A percentile compares a stretch with the other conserved stretches of the same genome.
Evolutionary conservation across 2,797 vertebrate species (phyloP).

Genomic region (Scolopax bukidnonensis): DNA sequence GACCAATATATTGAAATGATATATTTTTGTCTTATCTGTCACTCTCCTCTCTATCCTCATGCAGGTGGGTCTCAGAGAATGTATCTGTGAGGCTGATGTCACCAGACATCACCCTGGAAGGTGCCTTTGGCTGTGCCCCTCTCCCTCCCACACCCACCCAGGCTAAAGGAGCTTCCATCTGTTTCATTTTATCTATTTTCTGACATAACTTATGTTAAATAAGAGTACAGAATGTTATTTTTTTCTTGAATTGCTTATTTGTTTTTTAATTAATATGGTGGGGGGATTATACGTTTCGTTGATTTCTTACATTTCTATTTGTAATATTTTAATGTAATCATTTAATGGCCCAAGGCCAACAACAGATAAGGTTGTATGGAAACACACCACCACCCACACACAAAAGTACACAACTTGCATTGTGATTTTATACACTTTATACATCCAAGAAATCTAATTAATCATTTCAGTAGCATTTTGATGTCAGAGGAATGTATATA

Average conservation of each 20-base stretch:
- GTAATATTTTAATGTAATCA: not conserved
- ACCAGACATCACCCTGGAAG: not conserved
- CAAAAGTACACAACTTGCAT: fast-evolving
- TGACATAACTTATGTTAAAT: not conserved
- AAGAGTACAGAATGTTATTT: not conserved
- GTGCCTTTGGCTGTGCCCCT: not conserved
- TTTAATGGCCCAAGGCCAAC: not conserved
- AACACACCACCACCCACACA: not conserved
- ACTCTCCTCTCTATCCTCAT: not conserved
- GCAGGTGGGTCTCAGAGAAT: fast-evolving
- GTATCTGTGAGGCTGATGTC: not conserved
- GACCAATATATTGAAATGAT: not conserved
- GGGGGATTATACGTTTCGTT: not conserved
- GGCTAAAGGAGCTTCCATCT: not conserved
- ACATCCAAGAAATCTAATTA: not conserved
- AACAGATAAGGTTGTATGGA: not conserved
- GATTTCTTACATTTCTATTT: not conserved
- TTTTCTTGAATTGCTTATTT: not conserved
- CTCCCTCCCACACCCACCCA: not conserved
- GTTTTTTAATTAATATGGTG: not conserved
- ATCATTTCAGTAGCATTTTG: not conserved
- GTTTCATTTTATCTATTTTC: not conserved
- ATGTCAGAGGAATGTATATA: not conserved
- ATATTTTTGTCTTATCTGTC: not conserved
- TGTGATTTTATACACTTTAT: not conserved